Base-by-base conservation (phyloP, 2,888 invertebrate genomes). In the Celastrina argiolus region DNA sequence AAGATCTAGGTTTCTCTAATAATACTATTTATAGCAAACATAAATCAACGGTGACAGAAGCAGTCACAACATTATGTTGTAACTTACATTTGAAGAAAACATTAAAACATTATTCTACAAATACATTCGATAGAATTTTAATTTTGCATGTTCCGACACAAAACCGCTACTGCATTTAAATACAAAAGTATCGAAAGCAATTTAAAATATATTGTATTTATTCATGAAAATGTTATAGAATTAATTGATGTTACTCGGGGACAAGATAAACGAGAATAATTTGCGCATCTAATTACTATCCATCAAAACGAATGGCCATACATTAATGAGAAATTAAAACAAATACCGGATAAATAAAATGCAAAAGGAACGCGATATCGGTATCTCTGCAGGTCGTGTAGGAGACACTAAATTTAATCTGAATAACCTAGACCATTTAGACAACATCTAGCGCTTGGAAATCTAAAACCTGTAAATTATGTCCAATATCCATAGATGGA, bases 131-230 rank as follows among this genome's bases (percentile, higher is more conserved):
- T 34, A 36, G 59, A 59, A 34, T 39, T 36, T 61, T 61, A 61
- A 61, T 61, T 16, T 61, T 12, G 14, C 36, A 22, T 61, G 61
- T 39, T 61, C 61, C 14, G 61, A 61, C 61, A 61, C 61, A 61
- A 61, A 61, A 39, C 61, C 61, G 61, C 61, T 61, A 61, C 61
- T 22, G 36, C 61, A 61, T 61, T 61, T n/a, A n/a, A n/a, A 61
- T 36, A 2, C 36, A 61, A 36, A 22, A 61, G 36, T 39, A 39
- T 22, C 8, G 22, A 61, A 39, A 36, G 18, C 61, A 1, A 61
- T 61, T 18, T 39, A 61, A 61, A 22, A 61, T 61, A 61, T 39
- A 61, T 36, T 22, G 18, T 61, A 22, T 61, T 61, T 61, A 61
- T 61, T 61, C 61, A 61, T 61, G 18, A 59, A 61, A 61, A 36